Evolutionary conservation across 2,113 vertebrate species (phyloP).

Genomic region (Xiphophorus hellerii): DNA sequence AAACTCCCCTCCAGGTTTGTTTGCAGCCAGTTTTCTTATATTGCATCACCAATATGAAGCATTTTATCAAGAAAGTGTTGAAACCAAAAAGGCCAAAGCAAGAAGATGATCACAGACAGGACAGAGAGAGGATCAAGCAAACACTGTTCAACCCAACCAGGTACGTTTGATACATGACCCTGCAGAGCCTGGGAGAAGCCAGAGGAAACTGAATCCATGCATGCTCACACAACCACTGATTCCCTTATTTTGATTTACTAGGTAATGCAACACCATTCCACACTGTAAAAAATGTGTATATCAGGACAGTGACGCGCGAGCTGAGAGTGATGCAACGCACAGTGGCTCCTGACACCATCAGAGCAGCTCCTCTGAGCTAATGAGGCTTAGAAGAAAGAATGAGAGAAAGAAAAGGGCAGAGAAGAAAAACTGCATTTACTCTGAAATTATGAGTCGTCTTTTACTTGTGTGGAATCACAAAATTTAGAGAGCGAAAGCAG

Average conservation of each 20-base stretch:
- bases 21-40: not conserved
- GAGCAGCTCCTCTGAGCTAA: constrained; percentile 16
- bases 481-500: no score
- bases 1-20: not conserved
- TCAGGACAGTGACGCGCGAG: not conserved
- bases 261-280: constrained; percentile 4
- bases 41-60: constrained; percentile 34
- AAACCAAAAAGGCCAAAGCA: not conserved
- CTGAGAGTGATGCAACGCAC: constrained; percentile 18
- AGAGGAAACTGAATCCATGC: constrained; percentile 2
- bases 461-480: no score
- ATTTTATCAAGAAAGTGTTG: not conserved
- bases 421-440: not conserved
- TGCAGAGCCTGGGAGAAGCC: not conserved
- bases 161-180: constrained; percentile 13
- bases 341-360: constrained; percentile 20
- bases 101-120: no score
- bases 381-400: not conserved
- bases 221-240: constrained; percentile 20
- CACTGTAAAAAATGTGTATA: not conserved
- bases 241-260: constrained; percentile 26
- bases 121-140: not conserved
- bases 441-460: no score
- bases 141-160: not conserved
- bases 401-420: not conserved